Conservation (phyloP, 2,888 invertebrate genomes). For the Clitarchus hookeri region DNA sequence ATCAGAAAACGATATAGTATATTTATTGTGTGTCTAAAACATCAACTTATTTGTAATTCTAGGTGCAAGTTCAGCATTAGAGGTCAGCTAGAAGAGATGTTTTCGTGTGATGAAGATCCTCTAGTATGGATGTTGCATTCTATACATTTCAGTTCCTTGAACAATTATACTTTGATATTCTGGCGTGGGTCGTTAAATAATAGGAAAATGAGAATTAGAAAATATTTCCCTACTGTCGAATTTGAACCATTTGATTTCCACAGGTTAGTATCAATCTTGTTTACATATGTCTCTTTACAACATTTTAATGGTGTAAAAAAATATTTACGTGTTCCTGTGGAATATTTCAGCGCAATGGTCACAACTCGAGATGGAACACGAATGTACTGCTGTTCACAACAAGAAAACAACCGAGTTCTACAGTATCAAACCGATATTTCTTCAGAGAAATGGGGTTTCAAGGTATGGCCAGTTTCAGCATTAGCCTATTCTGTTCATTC, state of each 20-base stretch:
- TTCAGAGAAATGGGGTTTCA: conserved; percentile 29
- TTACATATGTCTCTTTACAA: not conserved
- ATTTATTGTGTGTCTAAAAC: no score
- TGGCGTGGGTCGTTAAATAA: conserved; percentile 85
- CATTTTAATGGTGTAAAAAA: not conserved
- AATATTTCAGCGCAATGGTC: conserved; percentile 63
- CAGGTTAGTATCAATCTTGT: conserved; percentile 51
- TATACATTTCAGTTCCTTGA: conserved; percentile 72
- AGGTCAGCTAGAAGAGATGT: conserved; percentile 68
- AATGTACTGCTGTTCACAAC: conserved; percentile 72
- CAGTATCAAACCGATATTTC: conserved; percentile 52
- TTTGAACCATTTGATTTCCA: conserved; percentile 64
- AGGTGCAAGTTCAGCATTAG: conserved; percentile 73
- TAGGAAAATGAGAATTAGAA: conserved; percentile 69
- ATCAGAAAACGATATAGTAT: no score
- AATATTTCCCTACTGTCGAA: conserved; percentile 54
- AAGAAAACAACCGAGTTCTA: conserved; percentile 56
- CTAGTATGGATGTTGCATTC: conserved; percentile 73
- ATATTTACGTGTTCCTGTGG: not conserved
- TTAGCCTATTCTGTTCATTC: no score
- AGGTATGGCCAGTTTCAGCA: conserved; percentile 27
- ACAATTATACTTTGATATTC: conserved; percentile 72
- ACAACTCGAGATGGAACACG: conserved; percentile 68
- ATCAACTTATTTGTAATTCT: not conserved
- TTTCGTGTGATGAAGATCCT: conserved; percentile 62